phyloP scores from a whole-genome alignment of 2,888 invertebrate species.

The Pilophorus perplexus region DNA sequence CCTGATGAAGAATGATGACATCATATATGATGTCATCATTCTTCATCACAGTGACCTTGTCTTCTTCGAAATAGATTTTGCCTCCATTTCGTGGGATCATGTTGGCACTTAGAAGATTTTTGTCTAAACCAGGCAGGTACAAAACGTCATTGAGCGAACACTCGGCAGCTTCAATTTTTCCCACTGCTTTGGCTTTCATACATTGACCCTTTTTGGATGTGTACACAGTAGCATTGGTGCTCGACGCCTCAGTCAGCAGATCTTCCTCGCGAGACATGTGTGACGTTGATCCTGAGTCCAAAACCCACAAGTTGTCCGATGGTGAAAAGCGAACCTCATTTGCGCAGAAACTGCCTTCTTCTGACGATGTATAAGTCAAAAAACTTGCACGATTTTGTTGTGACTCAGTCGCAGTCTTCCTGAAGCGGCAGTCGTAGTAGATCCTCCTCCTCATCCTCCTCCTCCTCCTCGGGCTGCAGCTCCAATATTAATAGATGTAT shows the following conservation, averaged over 20 bases:
- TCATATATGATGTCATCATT: not conserved
- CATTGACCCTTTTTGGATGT: conserved; percentile 14
- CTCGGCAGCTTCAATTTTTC: not conserved
- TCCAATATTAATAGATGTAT: too few species aligned
- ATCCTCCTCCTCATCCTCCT: too few species aligned
- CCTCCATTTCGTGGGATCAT: conserved; percentile 10
- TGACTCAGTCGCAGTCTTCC: not conserved
- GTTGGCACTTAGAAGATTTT: conserved; percentile 6
- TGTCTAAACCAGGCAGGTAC: conserved; percentile 5
- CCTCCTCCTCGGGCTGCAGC: too few species aligned
- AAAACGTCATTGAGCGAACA: conserved; percentile 3
- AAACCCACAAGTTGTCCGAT: not conserved
- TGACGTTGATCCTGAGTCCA: conserved; percentile 3
- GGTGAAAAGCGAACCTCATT: not conserved
- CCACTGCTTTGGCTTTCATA: conserved; percentile 6
- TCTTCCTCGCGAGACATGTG: conserved; percentile 2
- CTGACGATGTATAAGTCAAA: not conserved
- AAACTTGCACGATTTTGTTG: not conserved
- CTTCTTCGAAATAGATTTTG: conserved; percentile 1
- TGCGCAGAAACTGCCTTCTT: conserved; percentile 7
- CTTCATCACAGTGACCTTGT: conserved; percentile 7
- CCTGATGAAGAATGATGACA: too few species aligned
- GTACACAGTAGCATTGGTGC: not conserved
- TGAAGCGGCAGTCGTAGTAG: conserved; percentile 22
- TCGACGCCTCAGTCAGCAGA: not conserved